A percentile compares a stretch with the other conserved stretches of the same genome.
phyloP scores from a whole-genome alignment of 1,140 invertebrate species.

The Tetraneura akinire region DNA sequence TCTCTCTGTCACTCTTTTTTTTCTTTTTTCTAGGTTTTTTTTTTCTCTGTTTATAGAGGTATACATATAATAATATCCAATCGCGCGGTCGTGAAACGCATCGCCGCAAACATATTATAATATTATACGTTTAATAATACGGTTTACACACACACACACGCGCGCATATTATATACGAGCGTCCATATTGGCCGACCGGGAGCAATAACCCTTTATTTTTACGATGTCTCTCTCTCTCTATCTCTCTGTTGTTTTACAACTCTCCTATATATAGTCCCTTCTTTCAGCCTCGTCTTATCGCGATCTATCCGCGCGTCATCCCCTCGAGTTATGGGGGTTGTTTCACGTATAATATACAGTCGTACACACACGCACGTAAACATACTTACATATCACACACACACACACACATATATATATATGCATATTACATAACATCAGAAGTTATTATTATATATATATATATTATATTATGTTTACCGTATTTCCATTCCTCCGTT shows the following conservation, averaged over 20 bases:
- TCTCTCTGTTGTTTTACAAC: conserved; percentile 2
- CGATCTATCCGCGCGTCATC: not conserved
- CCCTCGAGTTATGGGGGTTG: not conserved
- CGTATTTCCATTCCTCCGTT: too few relatives aligned
- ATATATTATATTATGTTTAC: too few relatives aligned
- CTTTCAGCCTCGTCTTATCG: conserved; percentile 32
- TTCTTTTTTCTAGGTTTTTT: too few relatives aligned
- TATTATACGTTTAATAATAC: too few relatives aligned
- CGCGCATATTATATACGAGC: not conserved
- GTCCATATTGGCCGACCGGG: conserved; percentile 33
- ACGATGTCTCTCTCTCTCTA: conserved; percentile 40
- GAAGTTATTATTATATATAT: too few relatives aligned
- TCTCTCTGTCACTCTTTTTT: not conserved
- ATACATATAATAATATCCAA: not conserved
- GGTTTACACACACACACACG: too few relatives aligned
- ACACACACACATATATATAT: too few relatives aligned
- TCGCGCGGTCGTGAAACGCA: conserved; percentile 20
- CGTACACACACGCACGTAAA: not conserved
- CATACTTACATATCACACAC: too few relatives aligned
- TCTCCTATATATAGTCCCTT: not conserved
- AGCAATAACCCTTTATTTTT: conserved; percentile 38
- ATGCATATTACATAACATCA: too few relatives aligned
- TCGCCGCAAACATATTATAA: not conserved
- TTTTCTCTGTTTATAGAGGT: too few relatives aligned
- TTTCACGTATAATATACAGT: not conserved